Evolutionary conservation across 2,797 vertebrate genomes (phyloP).

Genomic region (Luscinia luscinia): DNA sequence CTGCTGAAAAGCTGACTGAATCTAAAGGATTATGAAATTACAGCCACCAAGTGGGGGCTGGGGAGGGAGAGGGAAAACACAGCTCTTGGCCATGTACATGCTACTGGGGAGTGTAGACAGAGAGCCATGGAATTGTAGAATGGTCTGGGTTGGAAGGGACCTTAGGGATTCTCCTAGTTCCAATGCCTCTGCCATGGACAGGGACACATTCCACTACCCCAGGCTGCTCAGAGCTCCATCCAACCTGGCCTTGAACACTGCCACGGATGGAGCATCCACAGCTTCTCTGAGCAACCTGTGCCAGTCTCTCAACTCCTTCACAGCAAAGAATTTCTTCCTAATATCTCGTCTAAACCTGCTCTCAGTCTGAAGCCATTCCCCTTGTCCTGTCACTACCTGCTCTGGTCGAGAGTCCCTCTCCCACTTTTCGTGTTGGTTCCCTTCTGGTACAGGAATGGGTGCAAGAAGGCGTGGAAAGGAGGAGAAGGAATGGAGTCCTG

Average conservation of each 20-base stretch:
- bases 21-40: background rate
- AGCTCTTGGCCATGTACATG: background rate
- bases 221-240: background rate
- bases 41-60: background rate
- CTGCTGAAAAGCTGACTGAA: accelerated
- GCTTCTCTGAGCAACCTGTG: background rate
- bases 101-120: background rate
- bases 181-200: background rate
- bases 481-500: background rate
- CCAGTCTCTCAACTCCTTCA: background rate
- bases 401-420: background rate
- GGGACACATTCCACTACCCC: background rate
- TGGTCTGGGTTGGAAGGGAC: background rate
- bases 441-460: accelerated
- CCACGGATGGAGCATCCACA: background rate
- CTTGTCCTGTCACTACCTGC: background rate
- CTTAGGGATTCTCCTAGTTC: background rate
- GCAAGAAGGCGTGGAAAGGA: background rate
- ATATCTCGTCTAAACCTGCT: background rate
- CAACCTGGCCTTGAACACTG: background rate
- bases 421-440: background rate
- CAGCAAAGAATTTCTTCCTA: background rate
- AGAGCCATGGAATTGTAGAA: background rate
- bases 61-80: background rate
- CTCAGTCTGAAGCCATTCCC: background rate